Conservation (phyloP, 2,888 invertebrate genomes). For the Hemithea aestivaria region DNA sequence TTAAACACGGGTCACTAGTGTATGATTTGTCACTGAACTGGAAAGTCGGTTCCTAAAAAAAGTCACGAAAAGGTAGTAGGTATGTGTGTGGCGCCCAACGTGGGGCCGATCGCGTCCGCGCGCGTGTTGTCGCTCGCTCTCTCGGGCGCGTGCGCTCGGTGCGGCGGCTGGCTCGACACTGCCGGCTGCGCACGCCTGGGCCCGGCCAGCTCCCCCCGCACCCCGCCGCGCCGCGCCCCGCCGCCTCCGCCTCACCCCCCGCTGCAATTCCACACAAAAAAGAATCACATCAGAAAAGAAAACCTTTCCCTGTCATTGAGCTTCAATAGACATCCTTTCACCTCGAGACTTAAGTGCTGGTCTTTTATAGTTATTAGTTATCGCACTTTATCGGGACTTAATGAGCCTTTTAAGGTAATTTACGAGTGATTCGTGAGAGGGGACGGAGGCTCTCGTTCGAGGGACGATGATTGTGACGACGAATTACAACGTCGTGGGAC, state of each 20-base stretch:
- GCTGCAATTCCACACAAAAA: conserved; percentile 66
- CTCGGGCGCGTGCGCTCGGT: conserved; percentile 38
- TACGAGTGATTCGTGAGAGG: conserved; percentile 40
- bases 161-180: conserved; percentile 55
- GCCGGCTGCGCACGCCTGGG: conserved; percentile 72
- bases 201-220: conserved; percentile 60
- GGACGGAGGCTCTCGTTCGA: conserved; percentile 11
- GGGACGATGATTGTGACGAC: conserved; percentile 32
- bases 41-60: too few species aligned
- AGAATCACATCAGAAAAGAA: conserved; percentile 61
- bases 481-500: conserved; percentile 50
- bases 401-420: conserved; percentile 57
- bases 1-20: conserved; percentile 18
- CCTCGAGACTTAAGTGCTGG: conserved; percentile 51
- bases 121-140: conserved; percentile 9
- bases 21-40: conserved; percentile 22
- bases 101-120: conserved; percentile 34
- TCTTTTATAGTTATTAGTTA: conserved; percentile 58
- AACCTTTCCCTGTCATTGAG: conserved; percentile 68
- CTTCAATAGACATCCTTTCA: conserved; percentile 55
- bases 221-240: conserved; percentile 30
- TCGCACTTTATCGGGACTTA: conserved; percentile 49
- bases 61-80: too few species aligned
- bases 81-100: conserved; percentile 58
- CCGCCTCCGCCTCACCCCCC: conserved; percentile 33